phyloP scores from a whole-genome alignment of 2,888 invertebrate genomes.

The Serrognathus titanus region DNA sequence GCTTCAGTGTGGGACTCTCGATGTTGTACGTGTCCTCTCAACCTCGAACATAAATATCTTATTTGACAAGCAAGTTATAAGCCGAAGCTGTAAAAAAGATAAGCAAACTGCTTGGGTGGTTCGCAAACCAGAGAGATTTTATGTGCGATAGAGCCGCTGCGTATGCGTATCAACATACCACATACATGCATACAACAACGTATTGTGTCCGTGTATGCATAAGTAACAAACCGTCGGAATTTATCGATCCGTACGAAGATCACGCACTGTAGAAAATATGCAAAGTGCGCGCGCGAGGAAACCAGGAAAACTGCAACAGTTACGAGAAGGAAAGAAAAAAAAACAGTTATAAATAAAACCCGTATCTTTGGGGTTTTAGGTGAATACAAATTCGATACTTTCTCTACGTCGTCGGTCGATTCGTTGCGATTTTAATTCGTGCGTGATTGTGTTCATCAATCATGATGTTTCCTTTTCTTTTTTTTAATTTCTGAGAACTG shows the following conservation, averaged over 20 bases:
- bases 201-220: conserved; percentile 11
- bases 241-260: conserved; percentile 27
- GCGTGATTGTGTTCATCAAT: no score
- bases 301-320: no score
- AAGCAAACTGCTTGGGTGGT: conserved; percentile 28
- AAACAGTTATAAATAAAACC: no score
- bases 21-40: background rate
- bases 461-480: no score
- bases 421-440: no score
- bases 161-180: conserved; percentile 8
- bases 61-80: conserved; percentile 30
- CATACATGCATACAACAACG: conserved; percentile 1
- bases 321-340: no score
- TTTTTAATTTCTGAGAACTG: no score
- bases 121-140: conserved; percentile 26
- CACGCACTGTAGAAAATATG: background rate
- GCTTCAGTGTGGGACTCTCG: no score
- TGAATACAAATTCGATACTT: no score
- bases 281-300: background rate
- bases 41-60: conserved; percentile 24
- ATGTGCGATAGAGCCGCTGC: conserved; percentile 21
- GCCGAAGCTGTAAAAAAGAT: conserved; percentile 29
- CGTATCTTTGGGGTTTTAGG: no score
- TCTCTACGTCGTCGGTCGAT: no score
- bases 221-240: conserved; percentile 27